These are phyloP conservation scores for Umimayanthus kanabou DNA, from an alignment of 92 coral and sea anemone genomes.

Conservation along the genomic window DNA sequence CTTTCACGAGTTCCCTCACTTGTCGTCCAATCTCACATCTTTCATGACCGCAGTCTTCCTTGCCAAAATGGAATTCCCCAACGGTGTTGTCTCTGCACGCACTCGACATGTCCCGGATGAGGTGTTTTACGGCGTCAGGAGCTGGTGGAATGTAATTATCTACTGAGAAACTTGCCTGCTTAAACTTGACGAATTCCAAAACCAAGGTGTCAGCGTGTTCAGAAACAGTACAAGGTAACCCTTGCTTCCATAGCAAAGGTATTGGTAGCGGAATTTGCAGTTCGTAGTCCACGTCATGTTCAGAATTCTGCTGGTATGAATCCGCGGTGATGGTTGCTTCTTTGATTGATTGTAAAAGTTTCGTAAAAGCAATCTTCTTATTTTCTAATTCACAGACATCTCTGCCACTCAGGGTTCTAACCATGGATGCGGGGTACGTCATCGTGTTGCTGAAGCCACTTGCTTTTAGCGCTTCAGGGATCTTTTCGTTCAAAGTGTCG, in stretches of 20 bases:
- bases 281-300: neutral
- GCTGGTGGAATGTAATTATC: conserved; percentile 18
- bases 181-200: neutral
- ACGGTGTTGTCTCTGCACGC: conserved; percentile 40
- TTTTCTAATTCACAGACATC: neutral
- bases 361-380: conserved; percentile 1
- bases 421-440: conserved; percentile 10
- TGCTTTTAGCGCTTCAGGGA: conserved; percentile 14
- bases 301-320: too few species aligned
- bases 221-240: neutral
- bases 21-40: neutral
- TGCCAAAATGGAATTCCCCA: conserved; percentile 39
- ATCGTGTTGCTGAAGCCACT: conserved; percentile 6
- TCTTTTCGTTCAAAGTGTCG: conserved; percentile 1
- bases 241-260: neutral
- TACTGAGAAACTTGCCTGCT: neutral
- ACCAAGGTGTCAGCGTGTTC: neutral
- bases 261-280: neutral
- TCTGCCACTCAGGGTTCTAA: neutral
- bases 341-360: neutral
- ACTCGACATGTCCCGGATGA: conserved; percentile 32
- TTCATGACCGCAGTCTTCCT: conserved; percentile 21
- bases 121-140: conserved; percentile 35
- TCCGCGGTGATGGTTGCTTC: neutral
- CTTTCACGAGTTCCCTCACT: conserved; percentile 23